Conservation (phyloP, 2,888 invertebrate genomes). For the Ochlodes sylvanus region DNA sequence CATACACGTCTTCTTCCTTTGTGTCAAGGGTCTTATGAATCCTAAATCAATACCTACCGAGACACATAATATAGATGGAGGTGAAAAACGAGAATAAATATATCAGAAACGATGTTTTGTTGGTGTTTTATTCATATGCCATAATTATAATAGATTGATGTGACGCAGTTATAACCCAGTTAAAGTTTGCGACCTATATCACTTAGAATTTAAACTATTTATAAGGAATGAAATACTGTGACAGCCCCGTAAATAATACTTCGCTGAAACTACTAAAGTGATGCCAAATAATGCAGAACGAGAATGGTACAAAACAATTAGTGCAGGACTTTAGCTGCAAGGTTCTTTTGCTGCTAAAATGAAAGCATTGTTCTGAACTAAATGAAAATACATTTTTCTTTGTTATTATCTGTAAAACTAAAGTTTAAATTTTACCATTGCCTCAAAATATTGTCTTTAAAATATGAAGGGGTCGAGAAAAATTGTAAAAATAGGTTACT, state of each 20-base stretch:
- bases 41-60: too few relatives aligned
- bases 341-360: slow-evolving; percentile 26
- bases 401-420: slow-evolving; percentile 10
- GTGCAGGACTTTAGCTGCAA: slow-evolving; percentile 23
- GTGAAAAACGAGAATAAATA: too few relatives aligned
- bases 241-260: not conserved
- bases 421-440: slow-evolving; percentile 9
- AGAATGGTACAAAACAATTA: slow-evolving; percentile 26
- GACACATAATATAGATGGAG: too few relatives aligned
- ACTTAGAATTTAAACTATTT: not conserved
- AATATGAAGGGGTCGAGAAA: not conserved
- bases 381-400: slow-evolving; percentile 28
- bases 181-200: too few relatives aligned
- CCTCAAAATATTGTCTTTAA: slow-evolving; percentile 4
- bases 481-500: not conserved
- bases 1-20: too few relatives aligned
- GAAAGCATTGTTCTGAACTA: slow-evolving; percentile 21
- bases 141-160: too few relatives aligned
- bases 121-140: too few relatives aligned
- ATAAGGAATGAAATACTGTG: not conserved
- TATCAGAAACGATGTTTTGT: too few relatives aligned
- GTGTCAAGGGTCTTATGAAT: too few relatives aligned
- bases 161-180: too few relatives aligned
- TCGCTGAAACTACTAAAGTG: slow-evolving; percentile 18
- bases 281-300: slow-evolving; percentile 9